These are phyloP conservation scores for Grammomys surdaster DNA, from an alignment of 2,113 vertebrate genomes.

Conservation along the genomic window DNA sequence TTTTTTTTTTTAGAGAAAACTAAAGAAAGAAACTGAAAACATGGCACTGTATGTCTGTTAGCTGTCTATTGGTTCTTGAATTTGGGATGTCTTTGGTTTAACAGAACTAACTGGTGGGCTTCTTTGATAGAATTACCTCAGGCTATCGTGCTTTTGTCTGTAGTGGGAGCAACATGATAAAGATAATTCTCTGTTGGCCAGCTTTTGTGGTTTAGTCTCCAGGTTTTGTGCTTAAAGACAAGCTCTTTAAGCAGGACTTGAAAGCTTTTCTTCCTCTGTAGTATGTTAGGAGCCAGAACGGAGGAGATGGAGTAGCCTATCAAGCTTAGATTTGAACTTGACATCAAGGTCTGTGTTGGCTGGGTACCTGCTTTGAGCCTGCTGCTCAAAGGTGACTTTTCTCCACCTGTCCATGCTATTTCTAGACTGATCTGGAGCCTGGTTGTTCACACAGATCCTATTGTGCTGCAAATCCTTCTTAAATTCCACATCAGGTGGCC, in stretches of 20 bases:
- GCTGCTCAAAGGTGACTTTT: not conserved
- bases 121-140: not conserved
- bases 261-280: not conserved
- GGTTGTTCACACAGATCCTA: fast-evolving
- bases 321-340: not conserved
- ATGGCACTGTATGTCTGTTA: not conserved
- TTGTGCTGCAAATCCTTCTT: not conserved
- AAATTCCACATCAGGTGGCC: fast-evolving
- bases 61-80: fast-evolving
- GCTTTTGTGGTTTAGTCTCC: not conserved
- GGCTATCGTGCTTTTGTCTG: not conserved
- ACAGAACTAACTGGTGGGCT: no score
- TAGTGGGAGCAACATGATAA: not conserved
- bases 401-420: not conserved
- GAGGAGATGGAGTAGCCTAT: not conserved
- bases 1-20: not conserved
- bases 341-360: not conserved
- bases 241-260: not conserved
- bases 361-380: not conserved
- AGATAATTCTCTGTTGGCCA: not conserved
- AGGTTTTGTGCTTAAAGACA: not conserved
- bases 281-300: not conserved
- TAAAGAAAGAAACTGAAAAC: not conserved
- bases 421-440: not conserved
- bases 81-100: not conserved